Base-by-base conservation (phyloP, 1,140 invertebrate genomes). In the Zophobas atratus region DNA sequence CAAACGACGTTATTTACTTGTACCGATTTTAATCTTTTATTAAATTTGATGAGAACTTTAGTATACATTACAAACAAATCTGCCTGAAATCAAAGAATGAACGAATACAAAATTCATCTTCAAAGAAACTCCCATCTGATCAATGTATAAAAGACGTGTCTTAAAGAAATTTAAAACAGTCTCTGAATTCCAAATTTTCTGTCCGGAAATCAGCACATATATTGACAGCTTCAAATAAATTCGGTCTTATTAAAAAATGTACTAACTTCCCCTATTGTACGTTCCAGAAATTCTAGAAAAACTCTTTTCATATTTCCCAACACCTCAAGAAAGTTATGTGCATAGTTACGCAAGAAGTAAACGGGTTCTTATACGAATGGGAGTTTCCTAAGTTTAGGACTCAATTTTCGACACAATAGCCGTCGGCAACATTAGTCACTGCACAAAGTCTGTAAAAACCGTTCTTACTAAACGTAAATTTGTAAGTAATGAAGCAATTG, bases 61-160 rank as follows among this genome's bases (percentile, higher is more conserved):
- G 60, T 67, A 67, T 67, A 43, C 39, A 67, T 67, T 67, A 43
- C 60, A 41, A 43, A 67, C 43, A 38, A 41, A 67, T n/a, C 43
- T 67, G 38, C 43, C 43, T 67, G 60, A 67, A 67, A 67, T 36
- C 60, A 34, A n/a, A 67, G 43, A 67, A 67, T 67, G 60, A 67
- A 67, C 43, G 43, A 67, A 67, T 46, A 43, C 60, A 43, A 39
- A 67, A 67, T 67, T 67, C 32, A 67, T 43, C 60, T 67, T 67
- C 60, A 67, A 67, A 67, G 60, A 67, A 67, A 67, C 60, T 35
- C 20, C 38, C 33, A 36, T 6, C 60, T 67, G 38, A 41, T 67
- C 60, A 39, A 67, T 67, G 60, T 67, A 43, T 67, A 67, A 43
- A 43, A 41, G 43, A 67, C 20, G 39, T 38, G 60, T 67, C n/a